Evolutionary conservation across 1,140 invertebrate genomes (phyloP).

Genomic region (Trichonephila clavata): DNA sequence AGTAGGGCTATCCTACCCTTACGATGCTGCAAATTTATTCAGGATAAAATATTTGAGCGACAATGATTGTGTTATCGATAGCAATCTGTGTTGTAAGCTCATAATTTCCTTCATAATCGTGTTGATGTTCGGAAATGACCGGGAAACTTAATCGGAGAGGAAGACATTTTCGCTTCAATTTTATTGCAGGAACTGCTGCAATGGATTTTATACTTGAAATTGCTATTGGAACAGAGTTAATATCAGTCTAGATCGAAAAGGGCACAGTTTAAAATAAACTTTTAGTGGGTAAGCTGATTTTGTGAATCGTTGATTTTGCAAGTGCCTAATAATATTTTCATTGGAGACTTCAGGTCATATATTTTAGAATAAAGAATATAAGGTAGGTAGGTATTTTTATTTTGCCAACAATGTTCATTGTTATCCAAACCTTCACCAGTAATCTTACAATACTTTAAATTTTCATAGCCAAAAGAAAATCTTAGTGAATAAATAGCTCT

Average conservation of each 20-base stretch:
- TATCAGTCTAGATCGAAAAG: neutral
- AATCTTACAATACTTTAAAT: no score
- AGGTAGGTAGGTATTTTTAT: no score
- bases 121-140: neutral
- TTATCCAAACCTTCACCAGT: no score
- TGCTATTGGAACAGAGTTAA: neutral
- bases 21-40: conserved; percentile 21
- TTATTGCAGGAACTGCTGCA: conserved; percentile 11
- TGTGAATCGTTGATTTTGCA: neutral
- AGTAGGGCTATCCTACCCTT: neutral
- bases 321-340: neutral
- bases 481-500: no score
- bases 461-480: no score
- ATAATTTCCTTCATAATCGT: conserved; percentile 44
- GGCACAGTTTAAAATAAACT: neutral
- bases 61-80: conserved; percentile 26
- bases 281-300: neutral
- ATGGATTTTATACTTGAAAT: conserved; percentile 13
- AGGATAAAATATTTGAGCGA: conserved; percentile 19
- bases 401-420: no score
- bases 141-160: conserved; percentile 15
- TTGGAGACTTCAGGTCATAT: no score
- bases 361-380: no score
- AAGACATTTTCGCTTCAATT: conserved; percentile 32
- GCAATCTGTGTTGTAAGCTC: conserved; percentile 26